A percentile compares a stretch with the other conserved stretches of the same genome.
Evolutionary conservation across 2,113 vertebrate genomes (phyloP).

Genomic region (Tricholaema leucomelas): DNA sequence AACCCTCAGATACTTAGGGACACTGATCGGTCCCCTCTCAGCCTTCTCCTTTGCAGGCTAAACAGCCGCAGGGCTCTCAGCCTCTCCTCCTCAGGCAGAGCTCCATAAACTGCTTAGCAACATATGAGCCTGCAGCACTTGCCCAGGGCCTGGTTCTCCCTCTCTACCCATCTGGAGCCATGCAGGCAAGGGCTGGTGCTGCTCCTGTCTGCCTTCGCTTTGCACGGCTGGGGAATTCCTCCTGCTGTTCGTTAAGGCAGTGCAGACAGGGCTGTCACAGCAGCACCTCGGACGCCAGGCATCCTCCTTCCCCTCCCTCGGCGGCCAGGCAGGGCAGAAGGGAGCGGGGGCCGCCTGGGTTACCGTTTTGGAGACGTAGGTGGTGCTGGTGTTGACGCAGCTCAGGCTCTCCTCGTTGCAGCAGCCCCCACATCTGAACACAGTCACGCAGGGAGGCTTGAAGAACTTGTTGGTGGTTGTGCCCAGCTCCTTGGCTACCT

Average conservation of each 20-base stretch:
- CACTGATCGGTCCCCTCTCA: too few species aligned
- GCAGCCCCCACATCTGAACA: conserved; percentile 93
- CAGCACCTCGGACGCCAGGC: conserved; percentile 45
- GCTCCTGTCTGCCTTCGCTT: not conserved
- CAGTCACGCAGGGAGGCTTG: conserved; percentile 93
- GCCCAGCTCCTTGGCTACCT: conserved; percentile 91
- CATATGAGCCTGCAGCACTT: not conserved
- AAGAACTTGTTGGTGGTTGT: conserved; percentile 89
- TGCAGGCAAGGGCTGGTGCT: not conserved
- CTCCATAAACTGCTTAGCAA: not conserved
- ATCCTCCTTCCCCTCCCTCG: conserved; percentile 22
- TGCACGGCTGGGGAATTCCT: not conserved
- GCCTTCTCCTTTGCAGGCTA: too few species aligned
- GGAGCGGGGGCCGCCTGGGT: conserved; percentile 20
- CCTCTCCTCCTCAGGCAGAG: too few species aligned
- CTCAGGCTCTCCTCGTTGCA: conserved; percentile 91
- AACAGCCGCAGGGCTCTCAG: too few species aligned
- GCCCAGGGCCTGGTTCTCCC: not conserved
- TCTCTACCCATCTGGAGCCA: not conserved
- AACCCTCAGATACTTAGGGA: too few species aligned
- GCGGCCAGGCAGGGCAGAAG: not conserved
- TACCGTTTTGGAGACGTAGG: conserved; percentile 94
- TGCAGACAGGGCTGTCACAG: conserved; percentile 35
- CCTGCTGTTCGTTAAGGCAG: conserved; percentile 28
- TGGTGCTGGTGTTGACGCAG: conserved; percentile 89